These are phyloP conservation scores for Pyrrhia umbra DNA, from an alignment of 2,888 invertebrate species.

Conservation along the genomic window DNA sequence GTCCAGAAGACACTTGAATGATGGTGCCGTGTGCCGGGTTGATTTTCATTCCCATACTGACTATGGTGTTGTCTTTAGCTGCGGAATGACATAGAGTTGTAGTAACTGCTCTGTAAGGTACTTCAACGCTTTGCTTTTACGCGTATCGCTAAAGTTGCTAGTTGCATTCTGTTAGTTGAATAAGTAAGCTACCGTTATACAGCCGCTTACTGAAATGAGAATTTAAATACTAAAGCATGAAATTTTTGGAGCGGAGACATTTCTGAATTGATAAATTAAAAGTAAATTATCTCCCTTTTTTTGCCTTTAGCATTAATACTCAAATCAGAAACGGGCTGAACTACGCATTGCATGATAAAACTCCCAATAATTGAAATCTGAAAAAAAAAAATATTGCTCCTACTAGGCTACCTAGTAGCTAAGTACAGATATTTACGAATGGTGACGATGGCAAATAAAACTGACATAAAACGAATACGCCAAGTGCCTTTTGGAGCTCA, in stretches of 20 bases:
- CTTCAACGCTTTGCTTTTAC: slow-evolving; percentile 23
- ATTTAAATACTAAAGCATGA: background rate
- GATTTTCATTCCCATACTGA: slow-evolving; percentile 88
- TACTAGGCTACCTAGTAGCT: background rate
- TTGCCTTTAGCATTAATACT: too few species aligned
- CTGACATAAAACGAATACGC: background rate
- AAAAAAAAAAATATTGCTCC: slow-evolving; percentile 20
- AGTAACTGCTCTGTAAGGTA: slow-evolving; percentile 3
- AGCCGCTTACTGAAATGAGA: background rate
- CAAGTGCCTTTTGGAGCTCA: background rate
- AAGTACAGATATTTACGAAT: background rate
- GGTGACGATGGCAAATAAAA: too few species aligned
- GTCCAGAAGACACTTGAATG: slow-evolving; percentile 87
- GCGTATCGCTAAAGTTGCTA: slow-evolving; percentile 1
- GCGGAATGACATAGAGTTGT: slow-evolving; percentile 48
- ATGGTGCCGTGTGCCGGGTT: slow-evolving; percentile 87
- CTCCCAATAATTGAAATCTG: slow-evolving; percentile 16
- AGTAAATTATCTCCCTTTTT: too few species aligned
- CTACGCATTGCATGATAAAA: slow-evolving; percentile 9
- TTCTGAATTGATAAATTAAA: too few species aligned
- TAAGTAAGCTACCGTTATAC: too few species aligned
- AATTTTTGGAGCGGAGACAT: too few species aligned
- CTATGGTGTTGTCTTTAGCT: slow-evolving; percentile 86
- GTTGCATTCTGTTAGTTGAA: slow-evolving; percentile 5
- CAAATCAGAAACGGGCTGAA: background rate